Evolutionary conservation across 2,113 vertebrate genomes (phyloP).

Genomic region (Litocranius walleri): DNA sequence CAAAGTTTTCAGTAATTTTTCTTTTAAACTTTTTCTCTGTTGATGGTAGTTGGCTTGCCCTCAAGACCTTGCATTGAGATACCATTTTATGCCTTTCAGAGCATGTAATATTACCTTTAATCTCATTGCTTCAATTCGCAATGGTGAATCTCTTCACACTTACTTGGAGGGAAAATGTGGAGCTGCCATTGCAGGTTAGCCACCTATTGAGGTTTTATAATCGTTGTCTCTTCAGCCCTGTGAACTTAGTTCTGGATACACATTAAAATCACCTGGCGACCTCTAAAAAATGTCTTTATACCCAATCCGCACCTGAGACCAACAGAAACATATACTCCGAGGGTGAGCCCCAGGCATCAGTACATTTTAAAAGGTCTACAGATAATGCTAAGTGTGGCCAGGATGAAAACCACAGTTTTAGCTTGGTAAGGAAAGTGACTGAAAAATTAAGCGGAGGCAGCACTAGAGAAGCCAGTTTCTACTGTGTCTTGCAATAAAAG

Average conservation of each 20-base stretch:
- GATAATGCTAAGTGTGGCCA: background rate
- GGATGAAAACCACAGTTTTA: background rate
- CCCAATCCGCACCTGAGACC: background rate
- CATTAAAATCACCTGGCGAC: background rate
- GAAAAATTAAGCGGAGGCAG: conserved; percentile 8
- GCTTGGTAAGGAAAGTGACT: background rate
- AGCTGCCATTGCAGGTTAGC: background rate
- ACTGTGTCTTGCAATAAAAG: background rate
- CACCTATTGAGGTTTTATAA: conserved; percentile 4
- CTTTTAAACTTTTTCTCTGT: conserved; percentile 39
- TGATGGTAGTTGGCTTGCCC: background rate
- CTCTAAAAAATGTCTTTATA: background rate
- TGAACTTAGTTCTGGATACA: background rate
- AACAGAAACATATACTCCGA: background rate
- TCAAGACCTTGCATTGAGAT: conserved; percentile 46
- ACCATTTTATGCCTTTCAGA: conserved; percentile 49
- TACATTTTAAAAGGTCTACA: background rate
- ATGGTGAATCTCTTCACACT: conserved; percentile 2
- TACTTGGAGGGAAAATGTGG: background rate
- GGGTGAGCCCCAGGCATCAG: background rate
- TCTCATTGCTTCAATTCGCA: conserved; percentile 38
- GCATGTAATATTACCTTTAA: conserved; percentile 49
- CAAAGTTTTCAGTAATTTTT: conserved; percentile 51
- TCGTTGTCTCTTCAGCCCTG: background rate
- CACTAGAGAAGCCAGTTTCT: background rate